Conservation (phyloP, 2,797 vertebrate species). For the Anguilla megastoma region DNA sequence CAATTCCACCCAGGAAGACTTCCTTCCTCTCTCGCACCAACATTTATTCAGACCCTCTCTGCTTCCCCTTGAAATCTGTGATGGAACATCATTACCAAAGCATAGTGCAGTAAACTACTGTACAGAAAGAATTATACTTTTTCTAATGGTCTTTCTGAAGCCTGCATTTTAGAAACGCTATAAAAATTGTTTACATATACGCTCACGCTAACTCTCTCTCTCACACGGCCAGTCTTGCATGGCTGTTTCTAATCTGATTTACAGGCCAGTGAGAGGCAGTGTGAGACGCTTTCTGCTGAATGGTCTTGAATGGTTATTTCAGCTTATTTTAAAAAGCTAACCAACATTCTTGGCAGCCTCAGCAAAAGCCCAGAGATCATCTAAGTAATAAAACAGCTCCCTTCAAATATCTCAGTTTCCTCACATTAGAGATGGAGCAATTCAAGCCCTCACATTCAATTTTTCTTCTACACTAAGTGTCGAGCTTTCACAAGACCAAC, state of each 20-base stretch:
- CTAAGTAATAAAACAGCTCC: not conserved
- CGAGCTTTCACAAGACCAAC: not conserved
- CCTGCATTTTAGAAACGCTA: no score
- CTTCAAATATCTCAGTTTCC: not conserved
- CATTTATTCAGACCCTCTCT: constrained; percentile 43
- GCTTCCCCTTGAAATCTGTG: constrained; percentile 48
- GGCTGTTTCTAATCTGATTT: not conserved
- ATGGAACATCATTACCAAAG: constrained; percentile 37
- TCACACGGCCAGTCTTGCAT: not conserved
- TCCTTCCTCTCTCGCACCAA: constrained; percentile 47
- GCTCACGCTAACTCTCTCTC: not conserved
- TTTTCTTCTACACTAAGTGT: not conserved
- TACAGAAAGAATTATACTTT: constrained; percentile 34
- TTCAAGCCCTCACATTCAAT: not conserved
- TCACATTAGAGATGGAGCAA: not conserved
- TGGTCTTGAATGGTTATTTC: not conserved
- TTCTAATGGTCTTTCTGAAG: not conserved
- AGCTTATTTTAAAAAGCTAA: not conserved
- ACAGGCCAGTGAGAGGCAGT: not conserved
- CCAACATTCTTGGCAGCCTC: not conserved
- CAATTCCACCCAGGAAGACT: constrained; percentile 37
- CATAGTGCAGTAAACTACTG: constrained; percentile 15
- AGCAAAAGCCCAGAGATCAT: not conserved
- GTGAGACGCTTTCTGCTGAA: not conserved
- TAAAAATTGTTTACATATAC: no score